Evolutionary conservation across 2,888 invertebrate species (phyloP).

Genomic region (Phaedon cochleariae): DNA sequence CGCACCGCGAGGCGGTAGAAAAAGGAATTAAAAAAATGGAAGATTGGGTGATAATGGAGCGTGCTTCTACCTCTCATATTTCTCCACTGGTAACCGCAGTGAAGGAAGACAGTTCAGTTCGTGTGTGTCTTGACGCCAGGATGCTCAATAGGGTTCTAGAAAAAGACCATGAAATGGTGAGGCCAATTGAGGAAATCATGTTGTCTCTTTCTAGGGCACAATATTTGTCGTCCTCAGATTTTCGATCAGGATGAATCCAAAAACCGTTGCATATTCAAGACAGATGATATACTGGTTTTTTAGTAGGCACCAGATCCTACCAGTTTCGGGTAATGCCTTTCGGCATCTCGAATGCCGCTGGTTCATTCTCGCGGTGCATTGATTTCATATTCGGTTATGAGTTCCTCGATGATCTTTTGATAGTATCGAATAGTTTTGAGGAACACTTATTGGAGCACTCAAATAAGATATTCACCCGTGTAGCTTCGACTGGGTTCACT

Average conservation of each 20-base stretch:
- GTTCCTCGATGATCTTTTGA: not conserved
- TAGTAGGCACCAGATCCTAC: constrained; percentile 5
- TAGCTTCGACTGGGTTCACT: too few relatives aligned
- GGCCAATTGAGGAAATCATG: too few relatives aligned
- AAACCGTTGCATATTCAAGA: too few relatives aligned
- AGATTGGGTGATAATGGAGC: not conserved
- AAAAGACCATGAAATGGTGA: too few relatives aligned
- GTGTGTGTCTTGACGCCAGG: too few relatives aligned
- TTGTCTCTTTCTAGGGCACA: too few relatives aligned
- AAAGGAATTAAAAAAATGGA: not conserved
- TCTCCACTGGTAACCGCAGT: too few relatives aligned
- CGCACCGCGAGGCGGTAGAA: constrained; percentile 3
- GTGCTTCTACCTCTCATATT: not conserved
- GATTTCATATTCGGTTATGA: not conserved
- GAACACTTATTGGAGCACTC: not conserved
- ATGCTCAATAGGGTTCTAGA: too few relatives aligned
- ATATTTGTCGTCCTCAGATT: too few relatives aligned
- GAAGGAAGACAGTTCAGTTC: too few relatives aligned
- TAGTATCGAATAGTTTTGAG: not conserved
- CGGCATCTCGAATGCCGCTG: not conserved
- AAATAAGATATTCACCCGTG: too few relatives aligned
- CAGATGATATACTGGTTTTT: not conserved
- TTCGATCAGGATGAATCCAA: too few relatives aligned
- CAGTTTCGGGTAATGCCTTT: not conserved
- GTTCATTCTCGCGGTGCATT: not conserved